These are phyloP conservation scores for Drosophila asahinai DNA, from an alignment of 1,140 invertebrate genomes.

Conservation along the genomic window DNA sequence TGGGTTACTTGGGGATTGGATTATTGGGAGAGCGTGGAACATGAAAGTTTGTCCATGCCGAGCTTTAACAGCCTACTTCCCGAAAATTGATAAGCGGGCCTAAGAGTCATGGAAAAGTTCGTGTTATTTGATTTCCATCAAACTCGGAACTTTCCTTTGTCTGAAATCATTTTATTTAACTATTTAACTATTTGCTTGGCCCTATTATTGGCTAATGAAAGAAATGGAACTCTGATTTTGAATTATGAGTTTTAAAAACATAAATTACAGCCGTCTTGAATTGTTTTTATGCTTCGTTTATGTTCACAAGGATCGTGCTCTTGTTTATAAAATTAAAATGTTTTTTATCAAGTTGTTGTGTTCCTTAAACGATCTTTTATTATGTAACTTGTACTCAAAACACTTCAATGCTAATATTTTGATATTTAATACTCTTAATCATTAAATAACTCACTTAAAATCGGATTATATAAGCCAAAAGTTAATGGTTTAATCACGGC, in stretches of 20 bases:
- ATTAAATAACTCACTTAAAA: too few species aligned
- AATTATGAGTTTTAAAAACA: too few species aligned
- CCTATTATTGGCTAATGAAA: background rate
- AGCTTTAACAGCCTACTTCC: constrained; percentile 1
- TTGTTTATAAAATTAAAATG: background rate
- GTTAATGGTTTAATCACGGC: background rate
- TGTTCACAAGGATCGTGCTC: too few species aligned
- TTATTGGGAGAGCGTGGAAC: constrained; percentile 30
- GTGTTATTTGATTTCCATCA: constrained; percentile 12
- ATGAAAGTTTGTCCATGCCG: constrained; percentile 14
- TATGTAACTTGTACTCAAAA: background rate
- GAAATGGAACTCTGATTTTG: background rate
- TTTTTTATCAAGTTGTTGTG: too few species aligned
- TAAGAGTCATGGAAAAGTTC: background rate
- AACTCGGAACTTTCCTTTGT: constrained; percentile 21
- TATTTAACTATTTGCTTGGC: constrained; percentile 9
- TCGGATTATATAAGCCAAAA: background rate
- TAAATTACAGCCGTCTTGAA: too few species aligned
- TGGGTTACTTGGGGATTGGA: constrained; percentile 58
- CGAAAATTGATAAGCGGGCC: constrained; percentile 16
- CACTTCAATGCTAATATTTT: background rate
- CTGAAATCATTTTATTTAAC: background rate
- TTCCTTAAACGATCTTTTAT: background rate
- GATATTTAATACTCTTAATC: too few species aligned
- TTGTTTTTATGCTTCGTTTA: background rate